Evolutionary conservation across 2,797 vertebrate species (phyloP), one percentile per base, ranked within the genome.

Genomic region (Synaphobranchus kaupii): DNA sequence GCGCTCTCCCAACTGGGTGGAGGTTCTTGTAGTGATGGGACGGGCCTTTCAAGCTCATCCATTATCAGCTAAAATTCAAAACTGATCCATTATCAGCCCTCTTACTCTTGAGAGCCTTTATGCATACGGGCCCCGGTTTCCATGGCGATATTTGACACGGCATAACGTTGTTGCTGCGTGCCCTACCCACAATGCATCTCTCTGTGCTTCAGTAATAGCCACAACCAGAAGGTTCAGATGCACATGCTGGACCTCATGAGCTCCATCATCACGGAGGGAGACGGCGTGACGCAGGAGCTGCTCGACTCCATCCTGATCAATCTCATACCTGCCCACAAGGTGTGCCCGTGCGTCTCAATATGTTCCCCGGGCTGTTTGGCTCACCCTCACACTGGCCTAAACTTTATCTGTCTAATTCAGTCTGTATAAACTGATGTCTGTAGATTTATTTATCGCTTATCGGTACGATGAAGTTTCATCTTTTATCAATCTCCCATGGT

Each of bases 241-340:
- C 99, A 99, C 94, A 99, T 99, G 99, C 94, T 99, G 95, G 99
- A 99, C 93, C 96, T 99, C 96, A 99, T 99, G 98, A 99, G 98
- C 96, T 99, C 99, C 94, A 99, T 99, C 96, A 99, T 99, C 95
- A 98, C 98, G 97, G 99, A 99, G 95, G 99, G 99, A 88, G 99
- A 99, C 89, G 98, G 99, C 93, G 98, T 99, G 94, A 99, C 99
- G 91, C 99, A 99, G 93, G 99, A 99, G 94, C 95, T 99, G 92
- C 93, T 99, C 94, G 99, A 99, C 92, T 98, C 98, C 86, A 99
- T 99, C 95, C 98, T 99, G 91, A 99, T 99, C 91, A 99, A 99
- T 95, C 98, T 99, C 94, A 99, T 99, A 90, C 98, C 98, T 92
- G 98, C 99, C 93, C 99, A 99, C 95, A 99, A 99, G 97, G 99